Evolutionary conservation across 2,113 vertebrate genomes (phyloP).

Genomic region (Choloepus hoffmanni): DNA sequence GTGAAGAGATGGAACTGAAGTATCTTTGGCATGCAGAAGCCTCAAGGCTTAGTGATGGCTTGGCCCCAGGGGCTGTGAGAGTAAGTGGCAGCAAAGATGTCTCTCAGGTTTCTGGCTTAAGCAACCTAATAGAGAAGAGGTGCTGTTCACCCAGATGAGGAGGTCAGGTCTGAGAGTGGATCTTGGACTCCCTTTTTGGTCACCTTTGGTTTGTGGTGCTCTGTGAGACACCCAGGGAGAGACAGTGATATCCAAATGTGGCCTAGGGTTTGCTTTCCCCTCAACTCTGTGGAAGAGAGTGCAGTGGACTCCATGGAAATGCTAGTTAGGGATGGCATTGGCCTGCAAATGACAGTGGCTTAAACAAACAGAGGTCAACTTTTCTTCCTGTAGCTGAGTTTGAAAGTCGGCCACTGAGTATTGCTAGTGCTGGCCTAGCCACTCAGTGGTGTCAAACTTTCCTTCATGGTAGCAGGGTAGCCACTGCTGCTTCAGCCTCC

Average conservation of each 20-base stretch:
- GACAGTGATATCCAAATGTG: neutral
- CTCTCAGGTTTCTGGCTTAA: constrained; percentile 36
- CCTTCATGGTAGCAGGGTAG: neutral
- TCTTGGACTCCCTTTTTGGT: neutral
- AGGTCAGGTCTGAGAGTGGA: neutral
- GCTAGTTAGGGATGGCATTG: neutral
- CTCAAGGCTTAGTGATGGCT: neutral
- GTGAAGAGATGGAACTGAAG: neutral
- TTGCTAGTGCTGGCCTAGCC: constrained; percentile 12
- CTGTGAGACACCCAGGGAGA: neutral
- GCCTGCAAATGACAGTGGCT: neutral
- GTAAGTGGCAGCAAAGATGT: neutral
- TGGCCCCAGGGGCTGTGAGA: neutral
- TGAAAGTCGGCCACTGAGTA: neutral
- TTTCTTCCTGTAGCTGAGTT: constrained; percentile 21
- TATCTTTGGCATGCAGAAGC: neutral
- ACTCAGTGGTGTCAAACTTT: neutral
- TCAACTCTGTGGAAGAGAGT: neutral
- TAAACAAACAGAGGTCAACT: neutral
- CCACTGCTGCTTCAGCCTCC: neutral
- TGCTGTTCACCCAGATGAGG: neutral
- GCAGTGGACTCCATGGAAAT: neutral
- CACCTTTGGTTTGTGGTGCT: neutral
- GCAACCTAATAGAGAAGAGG: neutral
- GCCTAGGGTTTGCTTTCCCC: neutral